Base-by-base conservation (phyloP, 1,140 invertebrate species). In the Lucilia sericata region DNA sequence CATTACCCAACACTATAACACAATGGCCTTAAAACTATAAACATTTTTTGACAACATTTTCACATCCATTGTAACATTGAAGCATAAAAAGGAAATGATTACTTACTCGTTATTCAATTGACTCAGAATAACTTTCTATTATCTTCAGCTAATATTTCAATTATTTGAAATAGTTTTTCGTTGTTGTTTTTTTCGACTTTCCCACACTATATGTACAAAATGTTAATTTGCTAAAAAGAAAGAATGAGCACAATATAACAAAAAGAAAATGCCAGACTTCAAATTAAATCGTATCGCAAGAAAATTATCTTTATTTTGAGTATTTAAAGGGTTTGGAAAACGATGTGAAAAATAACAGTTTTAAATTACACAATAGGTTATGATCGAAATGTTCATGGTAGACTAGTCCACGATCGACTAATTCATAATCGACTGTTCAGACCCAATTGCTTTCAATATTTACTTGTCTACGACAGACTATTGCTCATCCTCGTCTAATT, bases 181-280 rank as follows among this genome's bases (percentile, higher is more conserved):
- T 60, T 60, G 42, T 42, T 8, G 42, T 42, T 42, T 42, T 42
- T 42, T 42, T 42, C 55, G 14, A 60, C n/a, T 60, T 60, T 60
- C 55, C 55, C 55, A 60, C 17, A 60, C 55, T 60, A 60, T 14
- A n/a, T 17, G 14, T 17, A n/a, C 4, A 60, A 60, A 60, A 60
- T 14, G 55, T 60, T n/a, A 60, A 60, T 60, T n/a, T 60, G n/a
- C n/a, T 17, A n/a, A 60, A 60, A n/a, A 60, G 55, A 60, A 60
- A 60, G 55, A 60, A 60, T 60, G 55, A 60, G 14, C n/a, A 60
- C 55, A 60, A 60, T 60, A 8, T 7, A 60, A 3, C 25, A 60
- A 5, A 60, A 60, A n/a, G 55, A 60, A 60, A 60, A 60, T 60
- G n/a, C 5, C 14, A 60, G 55, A 60, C 55, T n/a, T 60, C n/a